phyloP scores from a whole-genome alignment of 1,140 invertebrate species.

The Steinernema khuongi region DNA sequence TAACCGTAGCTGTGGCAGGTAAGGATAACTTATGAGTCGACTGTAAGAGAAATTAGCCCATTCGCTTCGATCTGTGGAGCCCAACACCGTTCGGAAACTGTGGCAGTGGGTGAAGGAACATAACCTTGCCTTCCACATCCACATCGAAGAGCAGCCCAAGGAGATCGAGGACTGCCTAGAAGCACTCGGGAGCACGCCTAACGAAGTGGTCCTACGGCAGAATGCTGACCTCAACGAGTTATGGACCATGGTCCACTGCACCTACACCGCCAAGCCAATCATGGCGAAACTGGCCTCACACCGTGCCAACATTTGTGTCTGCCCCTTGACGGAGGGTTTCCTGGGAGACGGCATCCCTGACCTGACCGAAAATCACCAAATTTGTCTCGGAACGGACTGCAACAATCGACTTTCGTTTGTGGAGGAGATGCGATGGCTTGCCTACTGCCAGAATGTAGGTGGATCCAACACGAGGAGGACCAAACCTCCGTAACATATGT shows the following conservation, averaged over 20 bases:
- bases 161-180: constrained; percentile 43
- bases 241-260: constrained; percentile 51
- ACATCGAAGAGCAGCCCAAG: constrained; percentile 55
- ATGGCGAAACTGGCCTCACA: constrained; percentile 24
- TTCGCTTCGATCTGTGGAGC: constrained; percentile 50
- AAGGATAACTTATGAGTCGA: background rate
- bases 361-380: constrained; percentile 37
- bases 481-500: background rate
- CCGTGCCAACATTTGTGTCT: constrained; percentile 47
- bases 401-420: constrained; percentile 53
- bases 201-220: background rate
- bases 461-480: too few species aligned
- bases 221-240: constrained; percentile 20
- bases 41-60: constrained; percentile 40
- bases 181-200: background rate
- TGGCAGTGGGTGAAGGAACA: constrained; percentile 37
- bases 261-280: constrained; percentile 38
- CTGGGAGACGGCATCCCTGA: constrained; percentile 52
- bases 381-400: constrained; percentile 55
- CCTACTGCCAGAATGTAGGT: constrained; percentile 53
- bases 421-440: constrained; percentile 56
- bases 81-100: constrained; percentile 33
- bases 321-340: constrained; percentile 54
- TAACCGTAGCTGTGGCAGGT: constrained; percentile 50
- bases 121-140: constrained; percentile 49